Evolutionary conservation across 2,113 vertebrate species (phyloP).

Genomic region (Amphiprion ocellaris): DNA sequence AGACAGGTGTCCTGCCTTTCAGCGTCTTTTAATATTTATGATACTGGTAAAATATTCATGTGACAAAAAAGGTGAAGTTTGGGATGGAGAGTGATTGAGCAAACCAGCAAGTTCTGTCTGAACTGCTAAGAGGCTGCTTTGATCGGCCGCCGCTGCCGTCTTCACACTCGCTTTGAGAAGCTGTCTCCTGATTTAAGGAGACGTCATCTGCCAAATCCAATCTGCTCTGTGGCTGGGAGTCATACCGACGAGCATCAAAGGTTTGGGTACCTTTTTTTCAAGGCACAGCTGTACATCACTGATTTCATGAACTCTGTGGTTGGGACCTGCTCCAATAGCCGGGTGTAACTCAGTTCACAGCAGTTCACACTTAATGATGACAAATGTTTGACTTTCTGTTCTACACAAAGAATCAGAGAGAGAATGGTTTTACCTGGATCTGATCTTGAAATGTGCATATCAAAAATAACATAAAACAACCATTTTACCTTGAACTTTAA

Average conservation of each 20-base stretch:
- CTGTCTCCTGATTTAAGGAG: constrained; percentile 30
- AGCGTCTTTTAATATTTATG: constrained; percentile 73
- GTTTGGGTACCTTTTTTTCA: constrained; percentile 4
- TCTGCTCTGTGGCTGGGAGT: constrained; percentile 15
- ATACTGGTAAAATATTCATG: constrained; percentile 71
- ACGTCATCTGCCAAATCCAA: constrained; percentile 23
- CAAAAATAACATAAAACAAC: constrained; percentile 12
- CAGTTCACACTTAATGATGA: neutral
- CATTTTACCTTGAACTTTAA: constrained; percentile 11
- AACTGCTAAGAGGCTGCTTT: constrained; percentile 22
- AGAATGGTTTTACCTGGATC: neutral
- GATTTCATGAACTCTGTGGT: constrained; percentile 17
- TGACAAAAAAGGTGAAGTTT: constrained; percentile 45
- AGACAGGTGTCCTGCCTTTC: constrained; percentile 65
- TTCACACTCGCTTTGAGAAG: neutral
- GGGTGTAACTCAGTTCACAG: constrained; percentile 7
- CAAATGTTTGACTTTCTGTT: neutral
- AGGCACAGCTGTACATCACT: neutral
- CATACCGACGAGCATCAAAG: constrained; percentile 25
- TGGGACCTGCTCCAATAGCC: neutral
- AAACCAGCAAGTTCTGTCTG: constrained; percentile 35
- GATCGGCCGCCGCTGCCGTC: constrained; percentile 9
- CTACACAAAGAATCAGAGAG: neutral
- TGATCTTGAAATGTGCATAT: constrained; percentile 36
- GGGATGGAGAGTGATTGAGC: constrained; percentile 33